phyloP scores from a whole-genome alignment of 2,888 invertebrate species.

The Pandemis cinnamomeana region DNA sequence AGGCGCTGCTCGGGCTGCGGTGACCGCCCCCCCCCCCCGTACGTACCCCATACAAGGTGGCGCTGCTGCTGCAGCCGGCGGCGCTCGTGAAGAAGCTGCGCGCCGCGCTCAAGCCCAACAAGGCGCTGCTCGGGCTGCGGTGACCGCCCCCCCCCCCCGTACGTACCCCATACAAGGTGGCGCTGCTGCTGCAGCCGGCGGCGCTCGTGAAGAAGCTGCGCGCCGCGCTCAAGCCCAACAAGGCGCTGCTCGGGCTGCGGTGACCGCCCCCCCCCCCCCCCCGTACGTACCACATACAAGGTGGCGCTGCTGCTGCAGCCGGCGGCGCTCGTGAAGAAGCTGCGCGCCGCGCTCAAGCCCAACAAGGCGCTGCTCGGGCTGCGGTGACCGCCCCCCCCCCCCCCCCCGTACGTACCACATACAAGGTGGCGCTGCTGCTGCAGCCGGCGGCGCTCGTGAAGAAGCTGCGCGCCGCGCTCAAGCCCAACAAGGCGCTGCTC shows the following conservation, averaged over 20 bases:
- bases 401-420: no score
- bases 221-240: constrained; percentile 89
- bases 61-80: constrained; percentile 90
- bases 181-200: constrained; percentile 90
- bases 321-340: constrained; percentile 90
- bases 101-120: constrained; percentile 89
- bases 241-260: constrained; percentile 58
- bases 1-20: constrained; percentile 58
- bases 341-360: constrained; percentile 91
- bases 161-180: no score
- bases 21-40: constrained; percentile 41
- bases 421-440: no score
- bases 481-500: constrained; percentile 71
- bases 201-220: constrained; percentile 92
- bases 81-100: constrained; percentile 92
- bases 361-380: constrained; percentile 60
- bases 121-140: constrained; percentile 58
- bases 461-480: constrained; percentile 92
- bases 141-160: constrained; percentile 43
- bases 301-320: constrained; percentile 89
- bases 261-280: constrained; percentile 46
- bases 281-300: no score
- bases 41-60: no score
- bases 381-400: constrained; percentile 53
- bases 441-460: constrained; percentile 94